Evolutionary conservation across 2,797 vertebrate genomes (phyloP).

Genomic region (Cossypha heuglini): DNA sequence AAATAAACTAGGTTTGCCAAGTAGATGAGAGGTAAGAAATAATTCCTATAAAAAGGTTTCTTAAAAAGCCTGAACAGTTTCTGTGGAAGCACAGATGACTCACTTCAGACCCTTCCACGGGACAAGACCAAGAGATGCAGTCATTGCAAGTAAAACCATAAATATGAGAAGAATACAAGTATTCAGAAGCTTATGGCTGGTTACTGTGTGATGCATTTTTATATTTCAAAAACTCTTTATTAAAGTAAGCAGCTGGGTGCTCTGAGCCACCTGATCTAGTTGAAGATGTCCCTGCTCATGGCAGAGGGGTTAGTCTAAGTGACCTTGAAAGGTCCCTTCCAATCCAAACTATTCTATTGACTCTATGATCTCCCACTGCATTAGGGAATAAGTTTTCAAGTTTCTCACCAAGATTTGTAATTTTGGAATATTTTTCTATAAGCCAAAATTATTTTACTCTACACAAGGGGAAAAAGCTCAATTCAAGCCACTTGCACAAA

Average conservation of each 20-base stretch:
- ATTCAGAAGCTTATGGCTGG: neutral
- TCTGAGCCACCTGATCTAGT: neutral
- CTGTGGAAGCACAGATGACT: neutral
- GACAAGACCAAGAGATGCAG: neutral
- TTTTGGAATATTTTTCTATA: neutral
- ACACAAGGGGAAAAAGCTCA: neutral
- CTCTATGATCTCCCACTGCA: neutral
- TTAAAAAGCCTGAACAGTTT: fast-evolving
- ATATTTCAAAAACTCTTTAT: neutral
- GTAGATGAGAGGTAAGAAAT: neutral
- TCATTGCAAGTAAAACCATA: neutral
- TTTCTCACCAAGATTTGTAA: neutral
- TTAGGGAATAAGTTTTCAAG: neutral
- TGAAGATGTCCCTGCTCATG: neutral
- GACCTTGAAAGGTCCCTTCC: neutral
- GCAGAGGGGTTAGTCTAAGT: neutral
- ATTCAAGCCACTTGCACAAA: neutral
- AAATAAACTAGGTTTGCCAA: neutral
- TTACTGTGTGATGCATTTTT: neutral
- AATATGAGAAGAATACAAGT: neutral
- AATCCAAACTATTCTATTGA: neutral
- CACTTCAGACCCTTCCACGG: neutral
- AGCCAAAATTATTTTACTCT: neutral
- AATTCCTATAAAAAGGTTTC: neutral
- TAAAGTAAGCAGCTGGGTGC: neutral